Evolutionary conservation across 2,888 invertebrate species (phyloP).

Genomic region (Melanostoma mellinum): DNA sequence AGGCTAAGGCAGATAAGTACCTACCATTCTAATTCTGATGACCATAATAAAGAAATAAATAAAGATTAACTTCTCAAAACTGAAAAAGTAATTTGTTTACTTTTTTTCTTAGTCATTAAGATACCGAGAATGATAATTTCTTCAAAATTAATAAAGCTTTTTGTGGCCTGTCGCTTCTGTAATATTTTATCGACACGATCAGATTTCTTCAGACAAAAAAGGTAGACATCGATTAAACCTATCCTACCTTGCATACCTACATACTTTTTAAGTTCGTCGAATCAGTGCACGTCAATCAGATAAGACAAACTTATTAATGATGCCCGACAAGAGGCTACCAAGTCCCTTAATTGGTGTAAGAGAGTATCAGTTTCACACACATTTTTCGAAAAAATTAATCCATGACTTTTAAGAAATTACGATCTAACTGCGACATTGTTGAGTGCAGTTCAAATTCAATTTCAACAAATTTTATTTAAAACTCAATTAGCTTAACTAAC

Average conservation of each 20-base stretch:
- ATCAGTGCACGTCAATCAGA: constrained; percentile 57
- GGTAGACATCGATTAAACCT: constrained; percentile 12
- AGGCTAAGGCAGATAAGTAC: too few relatives aligned
- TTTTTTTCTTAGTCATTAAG: constrained; percentile 31
- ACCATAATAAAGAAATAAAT: constrained; percentile 39
- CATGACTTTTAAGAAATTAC: background rate
- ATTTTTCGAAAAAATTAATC: constrained; percentile 21
- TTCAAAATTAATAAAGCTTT: constrained; percentile 40
- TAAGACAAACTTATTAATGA: constrained; percentile 63
- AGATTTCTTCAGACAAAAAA: constrained; percentile 32
- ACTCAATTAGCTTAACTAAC: background rate
- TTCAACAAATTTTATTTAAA: too few relatives aligned
- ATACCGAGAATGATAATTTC: constrained; percentile 29
- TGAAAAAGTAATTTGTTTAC: constrained; percentile 37
- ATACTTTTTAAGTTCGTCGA: constrained; percentile 33
- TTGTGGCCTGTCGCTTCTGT: constrained; percentile 40
- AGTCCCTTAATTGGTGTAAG: constrained; percentile 28
- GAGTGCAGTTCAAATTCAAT: background rate
- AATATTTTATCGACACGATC: constrained; percentile 44
- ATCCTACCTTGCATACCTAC: background rate
- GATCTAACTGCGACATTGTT: too few relatives aligned
- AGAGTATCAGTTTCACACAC: constrained; percentile 24
- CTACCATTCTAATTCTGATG: constrained; percentile 21
- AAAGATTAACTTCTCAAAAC: constrained; percentile 28
- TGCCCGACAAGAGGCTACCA: constrained; percentile 23